Conservation (phyloP, 1,140 invertebrate genomes). For the Aleiodes sp. region DNA sequence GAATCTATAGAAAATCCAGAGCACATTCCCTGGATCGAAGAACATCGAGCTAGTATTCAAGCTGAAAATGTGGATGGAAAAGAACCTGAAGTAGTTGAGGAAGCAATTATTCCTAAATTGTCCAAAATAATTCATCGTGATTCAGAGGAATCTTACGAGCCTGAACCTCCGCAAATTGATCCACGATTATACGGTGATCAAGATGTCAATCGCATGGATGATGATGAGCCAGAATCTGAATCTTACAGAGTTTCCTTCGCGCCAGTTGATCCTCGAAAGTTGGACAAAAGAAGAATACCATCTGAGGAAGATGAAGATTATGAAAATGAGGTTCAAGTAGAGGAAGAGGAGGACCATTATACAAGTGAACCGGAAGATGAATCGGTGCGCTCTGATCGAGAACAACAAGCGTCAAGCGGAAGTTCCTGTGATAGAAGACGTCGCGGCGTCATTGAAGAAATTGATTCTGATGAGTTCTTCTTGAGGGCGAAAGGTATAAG, state of each 20-base stretch:
- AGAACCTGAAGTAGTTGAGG: conserved; percentile 31
- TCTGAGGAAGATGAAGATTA: conserved; percentile 17
- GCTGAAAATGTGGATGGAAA: conserved; percentile 31
- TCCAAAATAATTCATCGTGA: conserved; percentile 31
- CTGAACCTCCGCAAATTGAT: conserved; percentile 40
- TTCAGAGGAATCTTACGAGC: conserved; percentile 48
- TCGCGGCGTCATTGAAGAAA: conserved; percentile 80
- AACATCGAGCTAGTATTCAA: conserved; percentile 20
- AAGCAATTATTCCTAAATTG: not conserved
- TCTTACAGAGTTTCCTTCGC: conserved; percentile 45
- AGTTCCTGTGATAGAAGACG: conserved; percentile 65
- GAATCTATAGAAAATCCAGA: conserved; percentile 37
- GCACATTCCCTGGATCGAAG: conserved; percentile 52
- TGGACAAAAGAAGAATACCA: conserved; percentile 24
- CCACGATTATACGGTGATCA: conserved; percentile 39
- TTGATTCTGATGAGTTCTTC: conserved; percentile 88
- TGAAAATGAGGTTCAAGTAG: conserved; percentile 35
- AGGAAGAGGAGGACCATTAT: conserved; percentile 39
- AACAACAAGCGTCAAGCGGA: conserved; percentile 63
- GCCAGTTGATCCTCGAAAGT: conserved; percentile 52
- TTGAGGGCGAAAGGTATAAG: conserved; percentile 81
- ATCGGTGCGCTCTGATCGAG: conserved; percentile 59
- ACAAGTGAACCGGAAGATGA: conserved; percentile 36
- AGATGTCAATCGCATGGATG: conserved; percentile 32
- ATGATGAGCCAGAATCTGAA: conserved; percentile 31